A percentile compares a stretch with the other conserved stretches of the same genome.
These are phyloP conservation scores for Zeuzera pyrina DNA, from an alignment of 2,888 invertebrate species.

Conservation along the genomic window DNA sequence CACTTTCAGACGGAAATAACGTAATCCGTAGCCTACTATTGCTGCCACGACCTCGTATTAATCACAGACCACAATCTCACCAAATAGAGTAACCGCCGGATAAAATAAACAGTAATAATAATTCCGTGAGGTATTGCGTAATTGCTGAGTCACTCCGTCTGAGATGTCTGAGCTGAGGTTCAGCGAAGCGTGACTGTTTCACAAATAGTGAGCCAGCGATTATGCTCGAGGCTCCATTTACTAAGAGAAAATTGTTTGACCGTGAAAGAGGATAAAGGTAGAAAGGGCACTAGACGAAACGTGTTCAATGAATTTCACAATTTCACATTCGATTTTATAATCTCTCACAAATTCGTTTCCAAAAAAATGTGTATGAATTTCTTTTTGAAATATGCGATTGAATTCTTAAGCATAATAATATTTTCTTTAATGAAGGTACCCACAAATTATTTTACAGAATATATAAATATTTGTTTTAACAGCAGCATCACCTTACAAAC, in stretches of 20 bases:
- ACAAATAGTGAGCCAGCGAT: slow-evolving; percentile 30
- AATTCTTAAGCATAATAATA: too few species aligned
- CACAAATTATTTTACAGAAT: slow-evolving; percentile 4
- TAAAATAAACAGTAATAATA: slow-evolving; percentile 39
- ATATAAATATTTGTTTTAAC: slow-evolving; percentile 23
- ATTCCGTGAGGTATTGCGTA: slow-evolving; percentile 40
- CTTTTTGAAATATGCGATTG: too few species aligned
- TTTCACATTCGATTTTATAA: too few species aligned
- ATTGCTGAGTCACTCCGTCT: slow-evolving; percentile 18
- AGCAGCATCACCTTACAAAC: slow-evolving; percentile 18
- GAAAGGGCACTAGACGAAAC: slow-evolving; percentile 8
- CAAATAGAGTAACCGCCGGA: slow-evolving; percentile 35
- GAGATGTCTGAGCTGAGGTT: slow-evolving; percentile 18
- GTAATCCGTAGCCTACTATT: too few species aligned
- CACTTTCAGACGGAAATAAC: too few species aligned
- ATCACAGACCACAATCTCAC: slow-evolving; percentile 45
- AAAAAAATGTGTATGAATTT: too few species aligned
- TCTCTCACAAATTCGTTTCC: too few species aligned
- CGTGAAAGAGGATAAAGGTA: slow-evolving; percentile 14
- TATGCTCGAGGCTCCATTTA: slow-evolving; percentile 35
- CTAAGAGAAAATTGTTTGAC: slow-evolving; percentile 38
- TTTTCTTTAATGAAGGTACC: background rate
- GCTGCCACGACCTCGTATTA: slow-evolving; percentile 12
- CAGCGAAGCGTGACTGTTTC: slow-evolving; percentile 49
- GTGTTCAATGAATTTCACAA: too few species aligned